Base-by-base conservation (phyloP, 1,140 invertebrate species). In the Bombus soroeensis region DNA sequence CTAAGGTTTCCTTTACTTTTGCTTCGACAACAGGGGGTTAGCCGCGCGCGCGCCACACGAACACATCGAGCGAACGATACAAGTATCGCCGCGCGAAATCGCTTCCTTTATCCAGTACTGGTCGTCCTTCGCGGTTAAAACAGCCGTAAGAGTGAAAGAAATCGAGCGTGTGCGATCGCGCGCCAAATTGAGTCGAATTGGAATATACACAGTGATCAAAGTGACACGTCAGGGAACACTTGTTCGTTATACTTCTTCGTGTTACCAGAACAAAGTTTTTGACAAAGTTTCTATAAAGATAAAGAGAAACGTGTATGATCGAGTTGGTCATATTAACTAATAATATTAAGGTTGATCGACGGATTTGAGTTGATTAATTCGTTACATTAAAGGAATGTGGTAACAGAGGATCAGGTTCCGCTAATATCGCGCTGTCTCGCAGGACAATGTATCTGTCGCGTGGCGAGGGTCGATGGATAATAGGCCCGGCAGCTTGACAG, bases 391-490 rank as follows among this genome's bases (percentile, higher is more conserved):
- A 22, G 66, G 22, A 22, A 22, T 32, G 28, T 10, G 18, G 37
- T 39, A 37, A 71, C 22, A 3, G 9, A 39, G n/a, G 39, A 39
- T 62, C 59, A n/a, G 28, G 59, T 62, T 62, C 22, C 32, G 25
- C 10, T 78, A 64, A 78, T 78, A 43, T 78, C 75, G 57, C 66
- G 53, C 18, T 66, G 57, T 74, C 70, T 39, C 41, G 5, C 10
- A 25, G 59, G 34, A 86, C 43, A 82, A 86, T 86, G 84, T 71
- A 86, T 86, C 43, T 64, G 59, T 75, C 84, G 84, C 78, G 84
- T 70, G 83, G 79, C 85, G 53, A 68, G 28, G 57, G 80, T 25
- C 73, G 62, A 72, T 32, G 81, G 85, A 86, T 81, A 83, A 86
- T 83, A 73, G 57, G n/a, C 62, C 41, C 78, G n/a, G 78, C 25